These are phyloP conservation scores for Rhabdophis nuchalis DNA, from an alignment of 2,797 vertebrate species.

Conservation along the genomic window DNA sequence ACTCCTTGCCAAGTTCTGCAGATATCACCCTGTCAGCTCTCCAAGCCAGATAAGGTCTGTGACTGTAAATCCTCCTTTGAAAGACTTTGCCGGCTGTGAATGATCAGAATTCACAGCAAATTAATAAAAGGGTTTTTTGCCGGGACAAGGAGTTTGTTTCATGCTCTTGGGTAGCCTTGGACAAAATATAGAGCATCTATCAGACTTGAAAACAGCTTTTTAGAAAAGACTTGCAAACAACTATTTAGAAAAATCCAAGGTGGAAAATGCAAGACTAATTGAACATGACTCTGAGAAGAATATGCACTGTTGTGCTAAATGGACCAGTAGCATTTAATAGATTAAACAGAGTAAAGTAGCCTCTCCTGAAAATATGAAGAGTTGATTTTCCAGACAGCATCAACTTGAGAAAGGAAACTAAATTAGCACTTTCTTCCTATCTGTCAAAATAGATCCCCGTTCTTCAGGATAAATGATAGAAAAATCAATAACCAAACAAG, in stretches of 20 bases:
- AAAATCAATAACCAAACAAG: constrained; percentile 14
- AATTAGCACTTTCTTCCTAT: background rate
- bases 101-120: no score
- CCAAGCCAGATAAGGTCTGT: no score
- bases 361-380: background rate
- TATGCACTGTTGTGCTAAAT: background rate
- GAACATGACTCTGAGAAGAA: background rate
- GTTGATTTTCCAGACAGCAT: background rate
- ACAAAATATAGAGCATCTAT: background rate
- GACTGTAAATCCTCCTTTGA: no score
- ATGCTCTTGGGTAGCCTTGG: no score
- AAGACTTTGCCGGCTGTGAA: no score
- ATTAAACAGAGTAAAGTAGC: background rate
- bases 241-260: background rate
- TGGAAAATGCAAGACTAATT: background rate
- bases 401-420: background rate
- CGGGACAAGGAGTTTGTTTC: no score
- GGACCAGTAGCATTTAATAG: background rate
- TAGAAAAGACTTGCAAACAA: background rate
- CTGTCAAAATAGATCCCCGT: background rate
- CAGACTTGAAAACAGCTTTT: background rate
- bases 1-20: no score
- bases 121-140: no score
- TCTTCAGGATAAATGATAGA: background rate
- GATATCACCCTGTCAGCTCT: no score